phyloP scores from a whole-genome alignment of 2,113 vertebrate genomes.

The Dromas ardeola region DNA sequence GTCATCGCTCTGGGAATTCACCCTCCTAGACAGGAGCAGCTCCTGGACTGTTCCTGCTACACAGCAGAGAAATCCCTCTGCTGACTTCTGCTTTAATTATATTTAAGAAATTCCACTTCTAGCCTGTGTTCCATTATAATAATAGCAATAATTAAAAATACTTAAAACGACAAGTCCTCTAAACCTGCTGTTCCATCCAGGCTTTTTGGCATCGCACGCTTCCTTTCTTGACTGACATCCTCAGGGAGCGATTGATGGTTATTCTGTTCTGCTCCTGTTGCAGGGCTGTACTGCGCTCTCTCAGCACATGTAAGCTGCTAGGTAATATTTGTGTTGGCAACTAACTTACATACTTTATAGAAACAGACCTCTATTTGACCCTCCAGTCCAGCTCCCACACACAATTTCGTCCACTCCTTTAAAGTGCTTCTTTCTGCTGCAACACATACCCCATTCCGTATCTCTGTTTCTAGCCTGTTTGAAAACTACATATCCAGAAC shows the following conservation, averaged over 20 bases:
- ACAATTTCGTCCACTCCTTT: neutral
- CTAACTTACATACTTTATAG: slow-evolving; percentile 37
- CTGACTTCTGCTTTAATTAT: slow-evolving; percentile 34
- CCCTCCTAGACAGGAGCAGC: neutral
- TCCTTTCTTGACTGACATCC: slow-evolving; percentile 36
- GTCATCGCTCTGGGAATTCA: neutral
- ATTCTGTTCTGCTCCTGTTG: neutral
- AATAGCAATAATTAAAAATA: slow-evolving; percentile 56
- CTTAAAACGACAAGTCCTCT: neutral
- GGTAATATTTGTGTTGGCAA: slow-evolving; percentile 64
- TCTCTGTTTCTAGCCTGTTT: neutral
- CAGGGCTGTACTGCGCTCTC: neutral
- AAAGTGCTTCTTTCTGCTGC: neutral
- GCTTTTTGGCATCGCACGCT: neutral
- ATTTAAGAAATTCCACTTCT: neutral
- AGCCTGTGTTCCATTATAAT: neutral
- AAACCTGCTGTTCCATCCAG: slow-evolving; percentile 7
- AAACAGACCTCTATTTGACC: slow-evolving; percentile 46
- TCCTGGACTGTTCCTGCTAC: neutral
- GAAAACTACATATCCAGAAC: neutral
- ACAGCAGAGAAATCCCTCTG: slow-evolving; percentile 34
- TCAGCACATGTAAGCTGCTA: slow-evolving; percentile 31
- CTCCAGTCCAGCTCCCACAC: slow-evolving; percentile 33
- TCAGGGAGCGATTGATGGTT: slow-evolving; percentile 6
- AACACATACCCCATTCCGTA: neutral